Percentiles rank a stretch among this genome's conserved stretches.
phyloP scores from a whole-genome alignment of 2,888 invertebrate species.

The Sinhomidia bicolor region DNA sequence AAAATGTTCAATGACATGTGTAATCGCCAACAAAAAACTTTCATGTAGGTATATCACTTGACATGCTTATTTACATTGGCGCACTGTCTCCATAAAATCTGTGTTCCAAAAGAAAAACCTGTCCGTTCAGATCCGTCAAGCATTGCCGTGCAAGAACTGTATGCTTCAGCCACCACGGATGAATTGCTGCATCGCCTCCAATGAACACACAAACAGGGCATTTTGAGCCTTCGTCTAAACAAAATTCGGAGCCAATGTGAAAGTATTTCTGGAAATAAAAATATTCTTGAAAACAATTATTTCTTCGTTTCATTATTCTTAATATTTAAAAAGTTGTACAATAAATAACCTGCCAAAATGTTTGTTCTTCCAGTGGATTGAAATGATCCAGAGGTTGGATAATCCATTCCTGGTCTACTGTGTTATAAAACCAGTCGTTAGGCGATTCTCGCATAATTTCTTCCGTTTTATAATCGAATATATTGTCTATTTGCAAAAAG shows the following conservation, averaged over 20 bases:
- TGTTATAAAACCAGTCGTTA: neutral
- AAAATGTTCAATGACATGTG: too few relatives aligned
- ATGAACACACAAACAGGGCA: conserved; percentile 56
- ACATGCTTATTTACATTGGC: conserved; percentile 47
- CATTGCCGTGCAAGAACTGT: conserved; percentile 30
- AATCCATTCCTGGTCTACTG: conserved; percentile 35
- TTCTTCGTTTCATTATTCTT: neutral
- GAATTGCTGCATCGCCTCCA: conserved; percentile 55
- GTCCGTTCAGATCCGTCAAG: conserved; percentile 17
- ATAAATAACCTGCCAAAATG: conserved; percentile 55
- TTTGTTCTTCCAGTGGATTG: conserved; percentile 37
- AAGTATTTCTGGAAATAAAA: conserved; percentile 45
- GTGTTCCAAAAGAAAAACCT: conserved; percentile 53
- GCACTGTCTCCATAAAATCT: conserved; percentile 55
- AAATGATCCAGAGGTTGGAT: conserved; percentile 56
- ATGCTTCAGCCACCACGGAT: conserved; percentile 55
- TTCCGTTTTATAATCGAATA: conserved; percentile 45
- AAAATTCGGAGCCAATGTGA: neutral
- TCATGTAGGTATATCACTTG: neutral
- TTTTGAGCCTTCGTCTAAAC: conserved; percentile 5
- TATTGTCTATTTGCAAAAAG: conserved; percentile 53
- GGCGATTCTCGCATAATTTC: neutral
- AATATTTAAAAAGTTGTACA: neutral
- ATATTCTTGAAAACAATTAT: too few relatives aligned
- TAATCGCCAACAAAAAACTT: too few relatives aligned